Base-by-base conservation (phyloP, 1,140 invertebrate genomes). In the Alviniconcha marisindica region DNA sequence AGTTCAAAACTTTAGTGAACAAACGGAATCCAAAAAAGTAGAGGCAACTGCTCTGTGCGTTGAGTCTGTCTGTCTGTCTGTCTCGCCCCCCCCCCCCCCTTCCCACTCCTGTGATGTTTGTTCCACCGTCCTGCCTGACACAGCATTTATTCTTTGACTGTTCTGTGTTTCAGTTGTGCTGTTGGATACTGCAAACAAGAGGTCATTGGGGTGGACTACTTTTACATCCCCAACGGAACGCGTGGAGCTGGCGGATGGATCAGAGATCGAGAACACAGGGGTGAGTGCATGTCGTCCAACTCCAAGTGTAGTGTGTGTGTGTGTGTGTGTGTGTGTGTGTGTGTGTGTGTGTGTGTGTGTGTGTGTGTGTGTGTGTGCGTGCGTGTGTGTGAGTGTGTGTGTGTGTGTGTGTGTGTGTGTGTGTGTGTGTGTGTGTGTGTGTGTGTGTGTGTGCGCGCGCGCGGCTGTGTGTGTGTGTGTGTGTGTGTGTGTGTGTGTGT, bases 331-430 rank as follows among this genome's bases (percentile, higher is more conserved):
- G 66, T 38, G 66, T 71, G 66, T n/a, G 66, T 33, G 66, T 38
- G 66, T 71, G 66, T 38, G 66, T 71, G 66, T 40, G 66, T 33
- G 66, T 71, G 66, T 71, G 66, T 71, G 66, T 71, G 33, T 74
- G 71, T 42, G 71, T 74, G 71, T 74, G 71, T 42, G 71, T 74
- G 71, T 74, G 71, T 42, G 71, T 74, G 71, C 28, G 71, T 44
- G 71, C 44, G 40, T n/a, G 66, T 71, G 66, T 71, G 66, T 40
- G 2, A 7, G 33, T 40, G 66, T 40, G 60, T 66, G 60, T n/a
- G 31, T 40, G 66, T 71, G 66, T 7, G 15, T 36, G 66, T 71
- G 15, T 40, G 15, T 33, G 66, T 40, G 66, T 71, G 66, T 71
- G 66, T 40, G 66, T 71, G 66, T 36, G 66, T 71, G 66, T 71